phyloP scores from a whole-genome alignment of 2,797 vertebrate genomes.

The Lophura swinhoii region DNA sequence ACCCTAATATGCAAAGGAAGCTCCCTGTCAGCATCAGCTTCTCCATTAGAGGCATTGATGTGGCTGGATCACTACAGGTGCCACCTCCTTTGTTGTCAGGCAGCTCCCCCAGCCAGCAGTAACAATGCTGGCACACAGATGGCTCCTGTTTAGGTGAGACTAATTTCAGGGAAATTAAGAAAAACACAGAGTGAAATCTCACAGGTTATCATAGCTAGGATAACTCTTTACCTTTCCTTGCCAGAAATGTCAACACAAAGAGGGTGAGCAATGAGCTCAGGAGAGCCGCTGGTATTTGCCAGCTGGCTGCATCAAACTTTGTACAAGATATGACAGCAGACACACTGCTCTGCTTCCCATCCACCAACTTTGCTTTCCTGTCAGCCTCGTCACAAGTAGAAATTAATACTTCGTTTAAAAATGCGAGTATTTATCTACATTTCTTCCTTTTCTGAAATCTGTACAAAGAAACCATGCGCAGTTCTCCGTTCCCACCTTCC shows the following conservation, averaged over 20 bases:
- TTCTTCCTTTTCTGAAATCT: not conserved
- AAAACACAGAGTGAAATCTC: not conserved
- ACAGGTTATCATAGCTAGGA: slow-evolving; percentile 40
- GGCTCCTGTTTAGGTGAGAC: not conserved
- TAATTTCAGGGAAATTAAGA: not conserved
- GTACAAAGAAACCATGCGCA: not conserved
- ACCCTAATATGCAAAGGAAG: not conserved
- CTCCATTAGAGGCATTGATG: not conserved
- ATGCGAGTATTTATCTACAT: not conserved
- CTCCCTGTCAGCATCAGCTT: not conserved
- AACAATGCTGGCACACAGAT: rapidly evolving
- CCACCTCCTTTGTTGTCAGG: not conserved
- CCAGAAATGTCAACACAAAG: slow-evolving; percentile 56
- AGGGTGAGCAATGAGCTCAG: slow-evolving; percentile 43
- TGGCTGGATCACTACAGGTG: not conserved
- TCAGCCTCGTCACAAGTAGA: not conserved
- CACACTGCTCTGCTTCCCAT: not conserved
- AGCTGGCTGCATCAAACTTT: slow-evolving; percentile 33
- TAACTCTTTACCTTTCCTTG: slow-evolving; percentile 54
- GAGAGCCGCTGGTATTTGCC: slow-evolving; percentile 36
- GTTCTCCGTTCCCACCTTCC: not conserved
- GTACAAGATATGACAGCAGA: not conserved
- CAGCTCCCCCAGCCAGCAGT: not conserved
- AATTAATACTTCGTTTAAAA: not conserved
- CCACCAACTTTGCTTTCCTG: slow-evolving; percentile 1